Conservation (phyloP, 1,140 invertebrate species). For the Leptonema lineaticorne region DNA sequence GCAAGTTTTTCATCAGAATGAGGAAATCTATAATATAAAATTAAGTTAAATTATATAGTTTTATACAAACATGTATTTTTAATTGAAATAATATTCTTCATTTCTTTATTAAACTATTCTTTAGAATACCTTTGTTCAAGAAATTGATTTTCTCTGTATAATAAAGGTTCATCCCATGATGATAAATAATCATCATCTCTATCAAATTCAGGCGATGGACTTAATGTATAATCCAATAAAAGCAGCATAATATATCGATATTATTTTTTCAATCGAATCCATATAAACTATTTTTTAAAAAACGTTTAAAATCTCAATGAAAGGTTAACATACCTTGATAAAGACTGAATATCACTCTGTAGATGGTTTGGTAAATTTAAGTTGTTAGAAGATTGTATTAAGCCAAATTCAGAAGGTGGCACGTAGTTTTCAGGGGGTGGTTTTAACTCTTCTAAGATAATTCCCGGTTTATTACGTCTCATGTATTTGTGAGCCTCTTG, state of each 20-base stretch:
- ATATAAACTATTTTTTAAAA: not conserved
- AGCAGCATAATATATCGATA: conserved; percentile 25
- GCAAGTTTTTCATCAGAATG: conserved; percentile 21
- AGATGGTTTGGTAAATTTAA: conserved; percentile 51
- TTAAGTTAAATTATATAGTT: not conserved
- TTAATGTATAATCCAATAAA: conserved; percentile 34
- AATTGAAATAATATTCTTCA: not conserved
- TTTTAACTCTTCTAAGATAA: conserved; percentile 58
- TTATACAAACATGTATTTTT: not conserved
- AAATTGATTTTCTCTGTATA: conserved; percentile 45
- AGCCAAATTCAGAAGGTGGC: conserved; percentile 61
- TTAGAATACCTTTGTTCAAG: conserved; percentile 44
- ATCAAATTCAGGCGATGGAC: conserved; percentile 55
- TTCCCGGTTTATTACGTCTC: conserved; percentile 62
- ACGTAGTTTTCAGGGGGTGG: conserved; percentile 59
- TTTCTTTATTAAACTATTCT: no score
- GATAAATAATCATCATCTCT: conserved; percentile 37
- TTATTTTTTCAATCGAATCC: not conserved
- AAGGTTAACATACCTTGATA: conserved; percentile 48
- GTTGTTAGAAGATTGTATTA: conserved; percentile 59
- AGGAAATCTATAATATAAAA: conserved; percentile 26
- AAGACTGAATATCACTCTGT: conserved; percentile 56
- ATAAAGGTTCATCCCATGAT: conserved; percentile 49
- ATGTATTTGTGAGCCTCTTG: conserved; percentile 70
- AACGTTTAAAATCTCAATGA: not conserved